Evolutionary conservation across 1,140 invertebrate species (phyloP), one percentile per base, ranked within the genome.

Genomic region (Aphaenogaster rudis): DNA sequence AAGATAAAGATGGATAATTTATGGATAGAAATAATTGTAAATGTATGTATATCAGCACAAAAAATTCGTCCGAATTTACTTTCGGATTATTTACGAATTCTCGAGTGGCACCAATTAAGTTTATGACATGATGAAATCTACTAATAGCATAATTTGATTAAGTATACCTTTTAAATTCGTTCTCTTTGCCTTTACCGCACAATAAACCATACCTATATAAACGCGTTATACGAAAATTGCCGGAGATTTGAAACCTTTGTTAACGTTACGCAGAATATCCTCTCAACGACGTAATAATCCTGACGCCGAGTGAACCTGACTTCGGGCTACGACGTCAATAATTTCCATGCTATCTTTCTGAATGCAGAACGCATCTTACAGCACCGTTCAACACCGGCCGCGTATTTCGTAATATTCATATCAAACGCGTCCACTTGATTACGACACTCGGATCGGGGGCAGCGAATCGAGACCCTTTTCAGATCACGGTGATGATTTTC

Each of bases 401-500:
- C 15, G 61, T 11, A 52, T 57, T 84, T 84, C 42, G 33, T 61
- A 84, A 84, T 59, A 42, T 57, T 63, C 33, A 21, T 74, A 63
- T 74, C 69, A 84, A 84, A 82, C 67, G 54, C 54, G 42, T 50
- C 42, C 28, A 45, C 48, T 74, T 36, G 67, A 63, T 74, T 72
- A 61, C 66, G 67, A 72, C 79, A 72, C 64, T 45, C 21, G 48
- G 9, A 81, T 81, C 64, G 36, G 64, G 57, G 54, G 39, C 45
- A 86, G 21, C 28, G 17, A 52, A 84, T 90, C 85, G 74, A 59
- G 45, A 59, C n/a, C 63, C 21, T 48, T 87, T 67, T 77, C 39
- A 59, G 61, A 76, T 84, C 39, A 63, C 42, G 28, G 21, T 61
- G 39, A 50, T 48, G 87, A 92, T 91, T 91, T 90, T 90, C 88